Evolutionary conservation across 2,797 vertebrate species (phyloP).

Genomic region (Pyrocephalus nanus): DNA sequence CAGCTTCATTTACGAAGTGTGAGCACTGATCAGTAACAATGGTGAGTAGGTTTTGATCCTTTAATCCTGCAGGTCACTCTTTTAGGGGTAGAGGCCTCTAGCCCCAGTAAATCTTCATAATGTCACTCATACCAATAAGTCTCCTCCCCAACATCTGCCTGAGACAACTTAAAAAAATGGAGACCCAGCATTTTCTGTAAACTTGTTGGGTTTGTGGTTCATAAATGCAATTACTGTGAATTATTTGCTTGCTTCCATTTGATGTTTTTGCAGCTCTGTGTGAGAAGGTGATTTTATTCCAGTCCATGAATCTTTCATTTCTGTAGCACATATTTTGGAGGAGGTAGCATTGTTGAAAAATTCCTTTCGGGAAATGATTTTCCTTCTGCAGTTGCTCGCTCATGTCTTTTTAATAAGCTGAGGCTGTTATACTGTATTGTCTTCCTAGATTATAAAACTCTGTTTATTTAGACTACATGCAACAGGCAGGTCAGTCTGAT

Average conservation of each 20-base stretch:
- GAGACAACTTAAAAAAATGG: neutral
- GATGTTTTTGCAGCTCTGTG: neutral
- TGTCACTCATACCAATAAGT: neutral
- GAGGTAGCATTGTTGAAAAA: neutral
- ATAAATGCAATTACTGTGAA: neutral
- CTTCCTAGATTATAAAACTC: neutral
- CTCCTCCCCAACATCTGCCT: neutral
- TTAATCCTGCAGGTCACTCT: neutral
- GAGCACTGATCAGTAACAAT: neutral
- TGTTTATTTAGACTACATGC: neutral
- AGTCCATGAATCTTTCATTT: neutral
- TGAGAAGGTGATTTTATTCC: neutral
- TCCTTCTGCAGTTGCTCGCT: neutral
- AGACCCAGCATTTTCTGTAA: neutral
- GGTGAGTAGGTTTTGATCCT: neutral
- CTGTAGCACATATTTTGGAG: neutral
- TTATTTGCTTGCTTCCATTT: neutral
- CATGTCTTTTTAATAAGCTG: neutral
- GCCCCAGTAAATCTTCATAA: neutral
- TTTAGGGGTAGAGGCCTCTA: neutral
- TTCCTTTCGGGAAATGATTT: neutral
- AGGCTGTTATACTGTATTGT: neutral
- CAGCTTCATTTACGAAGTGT: neutral
- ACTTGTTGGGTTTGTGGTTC: neutral
- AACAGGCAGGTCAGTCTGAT: neutral